Percentiles rank a stretch among this genome's conserved stretches.
These are phyloP conservation scores for Cataglyphis livida DNA, from an alignment of 2,888 invertebrate species.

Conservation along the genomic window DNA sequence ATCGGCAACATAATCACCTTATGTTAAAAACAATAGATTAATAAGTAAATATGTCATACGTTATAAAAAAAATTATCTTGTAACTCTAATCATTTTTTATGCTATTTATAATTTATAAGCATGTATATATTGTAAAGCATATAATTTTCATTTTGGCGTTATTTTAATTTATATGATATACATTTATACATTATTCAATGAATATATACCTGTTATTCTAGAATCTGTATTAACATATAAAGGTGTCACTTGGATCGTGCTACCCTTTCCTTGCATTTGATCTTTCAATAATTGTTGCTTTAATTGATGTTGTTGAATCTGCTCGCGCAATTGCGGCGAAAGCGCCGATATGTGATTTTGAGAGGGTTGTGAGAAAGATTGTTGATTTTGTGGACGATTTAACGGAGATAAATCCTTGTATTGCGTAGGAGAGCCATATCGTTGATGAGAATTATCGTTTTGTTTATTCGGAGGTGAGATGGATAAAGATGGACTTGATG, in stretches of 20 bases:
- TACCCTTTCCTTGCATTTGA: constrained; percentile 82
- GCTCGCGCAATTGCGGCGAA: constrained; percentile 80
- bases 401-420: constrained; percentile 73
- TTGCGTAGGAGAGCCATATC: constrained; percentile 67
- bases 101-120: neutral
- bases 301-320: constrained; percentile 83
- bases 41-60: neutral
- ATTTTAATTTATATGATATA: neutral
- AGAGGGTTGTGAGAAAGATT: constrained; percentile 64
- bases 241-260: constrained; percentile 85
- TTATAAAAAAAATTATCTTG: neutral
- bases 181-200: neutral
- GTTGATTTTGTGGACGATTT: constrained; percentile 72
- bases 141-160: neutral
- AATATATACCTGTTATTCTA: constrained; percentile 61
- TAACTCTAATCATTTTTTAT: neutral
- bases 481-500: constrained; percentile 77
- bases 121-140: neutral
- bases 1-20: constrained; percentile 65
- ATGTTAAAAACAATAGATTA: constrained; percentile 13
- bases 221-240: constrained; percentile 91
- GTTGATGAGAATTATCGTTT: constrained; percentile 69
- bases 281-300: constrained; percentile 82
- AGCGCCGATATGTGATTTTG: constrained; percentile 80
- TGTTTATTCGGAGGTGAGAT: constrained; percentile 76